Percentiles rank a stretch among this genome's conserved stretches.
Evolutionary conservation across 2,797 vertebrate species (phyloP).

Genomic region (Momotus momota): DNA sequence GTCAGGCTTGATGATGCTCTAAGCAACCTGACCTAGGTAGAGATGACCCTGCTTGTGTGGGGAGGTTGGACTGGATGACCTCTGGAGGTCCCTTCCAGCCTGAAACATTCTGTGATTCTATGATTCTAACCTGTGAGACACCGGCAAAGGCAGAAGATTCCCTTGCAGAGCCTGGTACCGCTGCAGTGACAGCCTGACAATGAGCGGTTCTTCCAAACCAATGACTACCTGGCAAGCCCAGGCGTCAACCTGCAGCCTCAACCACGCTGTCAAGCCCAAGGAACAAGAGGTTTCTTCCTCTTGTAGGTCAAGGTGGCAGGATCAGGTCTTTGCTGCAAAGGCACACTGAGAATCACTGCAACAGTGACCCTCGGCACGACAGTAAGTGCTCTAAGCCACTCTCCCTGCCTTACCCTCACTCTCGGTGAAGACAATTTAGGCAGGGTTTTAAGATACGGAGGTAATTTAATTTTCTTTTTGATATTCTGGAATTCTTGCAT

Average conservation of each 20-base stretch:
- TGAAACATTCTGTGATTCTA: too few relatives aligned
- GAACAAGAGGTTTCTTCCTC: neutral
- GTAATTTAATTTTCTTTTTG: constrained; percentile 56
- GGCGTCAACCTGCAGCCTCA: neutral
- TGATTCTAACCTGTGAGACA: neutral
- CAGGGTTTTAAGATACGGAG: neutral
- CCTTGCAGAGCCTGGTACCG: neutral
- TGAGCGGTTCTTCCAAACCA: neutral
- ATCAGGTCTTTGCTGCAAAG: neutral
- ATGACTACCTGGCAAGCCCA: neutral
- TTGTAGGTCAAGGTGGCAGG: neutral
- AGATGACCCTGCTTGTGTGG: too few relatives aligned
- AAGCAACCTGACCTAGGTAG: too few relatives aligned
- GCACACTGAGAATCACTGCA: neutral
- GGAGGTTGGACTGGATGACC: too few relatives aligned
- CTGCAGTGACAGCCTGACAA: neutral
- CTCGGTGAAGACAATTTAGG: neutral
- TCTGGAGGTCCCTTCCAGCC: too few relatives aligned
- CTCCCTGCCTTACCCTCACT: neutral
- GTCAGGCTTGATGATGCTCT: too few relatives aligned
- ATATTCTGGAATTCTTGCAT: constrained; percentile 33
- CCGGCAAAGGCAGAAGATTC: neutral
- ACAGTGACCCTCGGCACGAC: accelerated
- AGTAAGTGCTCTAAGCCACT: neutral
- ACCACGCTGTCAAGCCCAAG: neutral